Base-by-base conservation (phyloP, 2,113 vertebrate species). In the Hassar affinis region DNA sequence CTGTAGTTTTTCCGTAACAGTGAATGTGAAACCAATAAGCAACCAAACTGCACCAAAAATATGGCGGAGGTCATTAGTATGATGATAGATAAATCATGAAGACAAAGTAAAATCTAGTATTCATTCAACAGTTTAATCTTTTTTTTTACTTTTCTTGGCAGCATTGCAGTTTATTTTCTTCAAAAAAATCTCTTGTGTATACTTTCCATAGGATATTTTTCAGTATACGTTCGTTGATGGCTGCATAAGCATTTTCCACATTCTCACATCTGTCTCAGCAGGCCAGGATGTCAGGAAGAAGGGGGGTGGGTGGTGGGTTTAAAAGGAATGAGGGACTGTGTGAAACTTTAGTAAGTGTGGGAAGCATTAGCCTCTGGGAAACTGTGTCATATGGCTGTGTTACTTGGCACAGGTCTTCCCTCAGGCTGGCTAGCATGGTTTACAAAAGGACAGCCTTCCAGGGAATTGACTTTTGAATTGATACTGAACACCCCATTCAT, bases 261-360 rank as follows among this genome's bases (percentile, higher is more conserved):
- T 33, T 71, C 62, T 74, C 76, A 75, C 72, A 79, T 22, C 17
- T 38, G 51, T 71, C 62, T 81, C 17, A 35, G 33, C 11, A 30
- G 79, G 72, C 78, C 62, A 64, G 76, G 86, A 78, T 77, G 75
- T 88, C 42, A 6, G 9, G 38, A 42, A 42, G 38, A 3, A 42
- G 38, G 25, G 54, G 38, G 38, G 3, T 42, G n/a, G 25, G 27
- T 42, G 38, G 3, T 42, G 27, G 25, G 22, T 22, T 51, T 30
- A 52, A 61, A 72, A 61, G 52, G 18, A 14, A 42, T 30, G 74
- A 59, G 30, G 47, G 35, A 54, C 62, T 68, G 75, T 68, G 79
- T 78, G 74, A 69, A 42, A 61, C 81, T 83, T 83, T 27, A 42
- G 6, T 20, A 66, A 77, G 72, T 80, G 51, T 56, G 35, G 45